These are phyloP conservation scores for Nettapus auritus DNA, from an alignment of 2,113 vertebrate species.

Conservation along the genomic window DNA sequence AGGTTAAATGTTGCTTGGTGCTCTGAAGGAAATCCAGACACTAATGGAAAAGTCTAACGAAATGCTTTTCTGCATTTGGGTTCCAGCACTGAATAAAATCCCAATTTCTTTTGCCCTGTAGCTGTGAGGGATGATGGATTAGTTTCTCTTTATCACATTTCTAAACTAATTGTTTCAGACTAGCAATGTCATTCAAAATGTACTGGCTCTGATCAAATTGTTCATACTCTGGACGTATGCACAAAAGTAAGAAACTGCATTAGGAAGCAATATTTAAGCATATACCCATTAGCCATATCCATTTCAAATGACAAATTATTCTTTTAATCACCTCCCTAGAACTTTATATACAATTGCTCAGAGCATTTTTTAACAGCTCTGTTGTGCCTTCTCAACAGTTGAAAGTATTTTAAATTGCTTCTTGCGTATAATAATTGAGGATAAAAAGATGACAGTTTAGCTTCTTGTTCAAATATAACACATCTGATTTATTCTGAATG, in stretches of 20 bases:
- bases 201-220: not conserved
- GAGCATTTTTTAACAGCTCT: slow-evolving; percentile 50
- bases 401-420: slow-evolving; percentile 56
- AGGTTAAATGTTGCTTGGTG: not conserved
- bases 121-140: not conserved
- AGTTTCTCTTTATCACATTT: slow-evolving; percentile 1
- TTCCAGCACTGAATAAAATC: not conserved
- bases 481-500: slow-evolving; percentile 14
- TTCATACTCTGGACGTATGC: not conserved
- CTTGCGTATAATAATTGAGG: slow-evolving; percentile 39
- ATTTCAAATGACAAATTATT: slow-evolving; percentile 66
- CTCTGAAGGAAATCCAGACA: not conserved
- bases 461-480: slow-evolving; percentile 8
- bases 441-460: slow-evolving; percentile 27
- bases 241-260: slow-evolving; percentile 46
- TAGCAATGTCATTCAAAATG: not conserved
- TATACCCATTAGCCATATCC: slow-evolving; percentile 51
- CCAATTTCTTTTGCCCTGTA: not conserved
- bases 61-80: not conserved
- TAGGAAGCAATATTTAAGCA: slow-evolving; percentile 67
- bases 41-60: not conserved
- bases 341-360: slow-evolving; percentile 62
- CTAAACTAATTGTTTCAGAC: slow-evolving; percentile 46
- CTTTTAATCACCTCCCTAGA: slow-evolving; percentile 65
- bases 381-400: slow-evolving; percentile 42